Evolutionary conservation across 2,797 vertebrate genomes (phyloP), one percentile per base, ranked within the genome.

Genomic region (Xerus rutilus): DNA sequence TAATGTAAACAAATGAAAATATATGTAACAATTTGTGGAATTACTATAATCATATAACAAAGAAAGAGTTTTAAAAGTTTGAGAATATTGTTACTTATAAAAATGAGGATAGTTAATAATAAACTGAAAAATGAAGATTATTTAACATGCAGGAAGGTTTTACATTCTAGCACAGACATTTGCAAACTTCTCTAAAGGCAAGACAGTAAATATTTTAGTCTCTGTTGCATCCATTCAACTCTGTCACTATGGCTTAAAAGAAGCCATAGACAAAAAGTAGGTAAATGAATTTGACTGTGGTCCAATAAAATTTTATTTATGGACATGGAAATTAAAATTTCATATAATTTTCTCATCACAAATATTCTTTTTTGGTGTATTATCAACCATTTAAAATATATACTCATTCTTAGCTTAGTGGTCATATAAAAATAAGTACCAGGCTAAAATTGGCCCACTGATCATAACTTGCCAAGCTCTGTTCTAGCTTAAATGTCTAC

Each of bases 1-100:
- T 52, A 72, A 64, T 89, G 47, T 12, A 96, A 92, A 89, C 62
- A 92, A 96, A 89, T 76, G 54, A 74, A 86, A 23, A 89, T 25
- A 62, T 17, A 39, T 84, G 45, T 65, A 69, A 85, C 32, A 25
- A 72, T 69, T 89, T 67, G 85, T 86, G 3, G 43, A 91, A 78
- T 90, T 92, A 67, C 82, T 85, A 43, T 70, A 59, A 23, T 32
- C 69, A 21, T 43, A 47, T 69, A 32, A 10, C 32, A 85, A 96
- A 93, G n/a, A 93, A 14, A 39, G 14, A 54, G 3, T 78, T 93
- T 88, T 84, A 7, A 92, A 90, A 78, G 12, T 84, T 77, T 87
- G 72, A 45, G 35, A 79, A 57, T 62, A 32, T n/a, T 39, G 14
- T 47, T 78, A 86, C 25, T 83, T 70, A 43, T 52, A 45, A 72